Percentiles rank a stretch among this genome's conserved stretches.
These are phyloP conservation scores for Cyclophora punctaria DNA, from an alignment of 2,888 invertebrate genomes.

Conservation along the genomic window DNA sequence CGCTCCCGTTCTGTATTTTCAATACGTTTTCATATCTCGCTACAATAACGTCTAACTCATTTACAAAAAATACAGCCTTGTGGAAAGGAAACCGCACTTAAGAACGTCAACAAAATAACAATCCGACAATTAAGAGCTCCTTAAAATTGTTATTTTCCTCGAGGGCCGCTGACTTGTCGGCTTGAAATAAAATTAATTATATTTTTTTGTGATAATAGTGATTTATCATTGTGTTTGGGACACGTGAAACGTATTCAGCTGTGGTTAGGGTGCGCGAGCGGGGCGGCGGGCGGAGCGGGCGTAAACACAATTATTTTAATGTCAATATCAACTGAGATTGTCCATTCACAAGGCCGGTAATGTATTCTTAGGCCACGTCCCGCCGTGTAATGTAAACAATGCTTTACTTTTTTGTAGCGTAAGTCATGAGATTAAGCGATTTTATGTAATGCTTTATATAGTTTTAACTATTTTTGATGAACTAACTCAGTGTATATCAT, in stretches of 20 bases:
- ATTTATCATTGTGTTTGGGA: not conserved
- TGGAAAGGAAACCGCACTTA: too few relatives aligned
- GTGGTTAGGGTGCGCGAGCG: not conserved
- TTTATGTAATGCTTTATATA: not conserved
- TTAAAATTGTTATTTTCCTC: too few relatives aligned
- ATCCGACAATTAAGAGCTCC: too few relatives aligned
- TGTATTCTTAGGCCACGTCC: constrained; percentile 45
- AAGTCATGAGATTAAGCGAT: constrained; percentile 6
- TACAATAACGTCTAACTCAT: too few relatives aligned
- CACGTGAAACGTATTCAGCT: not conserved
- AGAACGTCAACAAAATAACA: too few relatives aligned
- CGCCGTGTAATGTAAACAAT: constrained; percentile 46
- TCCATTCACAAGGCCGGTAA: constrained; percentile 56
- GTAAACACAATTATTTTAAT: constrained; percentile 58
- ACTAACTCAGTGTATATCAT: too few relatives aligned
- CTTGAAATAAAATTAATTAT: not conserved
- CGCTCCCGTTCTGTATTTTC: too few relatives aligned
- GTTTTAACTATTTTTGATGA: too few relatives aligned
- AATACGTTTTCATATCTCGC: too few relatives aligned
- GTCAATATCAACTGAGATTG: constrained; percentile 57
- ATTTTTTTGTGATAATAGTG: not conserved
- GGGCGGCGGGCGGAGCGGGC: not conserved
- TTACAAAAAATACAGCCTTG: too few relatives aligned
- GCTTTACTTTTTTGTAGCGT: constrained; percentile 14
- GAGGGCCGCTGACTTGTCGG: too few relatives aligned